phyloP scores from a whole-genome alignment of 2,888 invertebrate species.

The Anodontia alba region DNA sequence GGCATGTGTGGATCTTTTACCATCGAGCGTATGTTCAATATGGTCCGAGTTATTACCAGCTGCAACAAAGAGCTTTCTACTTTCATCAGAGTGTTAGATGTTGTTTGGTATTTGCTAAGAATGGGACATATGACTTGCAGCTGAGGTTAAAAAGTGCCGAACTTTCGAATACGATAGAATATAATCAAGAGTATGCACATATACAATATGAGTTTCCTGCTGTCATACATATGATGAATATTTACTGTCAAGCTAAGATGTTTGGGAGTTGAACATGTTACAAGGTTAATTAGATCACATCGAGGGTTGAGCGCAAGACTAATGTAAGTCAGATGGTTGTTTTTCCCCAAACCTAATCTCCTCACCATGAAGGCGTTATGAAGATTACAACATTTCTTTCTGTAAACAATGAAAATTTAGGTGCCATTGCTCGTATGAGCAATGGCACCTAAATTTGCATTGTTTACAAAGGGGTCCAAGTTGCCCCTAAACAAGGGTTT shows the following conservation, averaged over 20 bases:
- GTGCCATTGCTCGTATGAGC: too few relatives aligned
- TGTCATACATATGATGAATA: constrained; percentile 2
- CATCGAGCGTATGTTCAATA: constrained; percentile 1
- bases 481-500: too few relatives aligned
- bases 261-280: not conserved
- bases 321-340: too few relatives aligned
- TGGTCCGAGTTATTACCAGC: constrained; percentile 18
- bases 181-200: constrained; percentile 5
- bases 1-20: constrained; percentile 12
- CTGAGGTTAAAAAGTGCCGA: constrained; percentile 1
- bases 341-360: too few relatives aligned
- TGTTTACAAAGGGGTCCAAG: too few relatives aligned
- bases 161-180: not conserved
- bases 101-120: constrained; percentile 1
- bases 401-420: too few relatives aligned
- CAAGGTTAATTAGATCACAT: not conserved
- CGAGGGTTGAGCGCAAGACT: not conserved
- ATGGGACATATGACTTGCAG: not conserved
- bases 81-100: not conserved
- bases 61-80: not conserved
- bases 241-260: constrained; percentile 9
- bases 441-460: too few relatives aligned
- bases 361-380: too few relatives aligned
- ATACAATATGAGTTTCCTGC: constrained; percentile 7
- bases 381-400: too few relatives aligned